Base-by-base conservation (phyloP, 2,888 invertebrate genomes). In the Marronus borbonicus region DNA sequence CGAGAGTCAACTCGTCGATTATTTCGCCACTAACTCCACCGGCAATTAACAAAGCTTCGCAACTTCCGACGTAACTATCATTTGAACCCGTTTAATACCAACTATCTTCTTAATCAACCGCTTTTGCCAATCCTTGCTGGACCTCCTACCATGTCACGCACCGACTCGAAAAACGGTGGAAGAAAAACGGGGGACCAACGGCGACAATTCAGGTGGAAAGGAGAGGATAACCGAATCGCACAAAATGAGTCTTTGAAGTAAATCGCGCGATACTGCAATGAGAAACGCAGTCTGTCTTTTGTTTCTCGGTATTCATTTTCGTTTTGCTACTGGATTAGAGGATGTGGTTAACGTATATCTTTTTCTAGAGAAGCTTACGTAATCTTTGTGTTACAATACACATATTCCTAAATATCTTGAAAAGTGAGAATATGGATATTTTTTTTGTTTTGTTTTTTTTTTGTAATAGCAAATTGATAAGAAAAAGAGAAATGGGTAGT, bases 101-200 rank as follows among this genome's bases (percentile, higher is more conserved):
- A 39, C 55, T 72, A 58, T 72, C 24, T 31, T 58, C 20, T 58
- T 58, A 17, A 58, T 58, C 58, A 55, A 58, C 24, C 5, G 50
- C 58, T 72, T 58, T 17, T 58, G 36, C 58, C 39, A 39, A 58
- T 58, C 20, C 49, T 49, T 36, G 17, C 20, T 55, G 39, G 72
- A 72, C 72, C 72, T 72, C 58, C 58, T 72, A 72, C 72, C 58
- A 58, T 55, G n/a, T 4, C 20, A 20, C 20, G 17, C 39, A 72
- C 39, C 20, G 58, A 39, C 24, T 20, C 49, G 68, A 50, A 68
- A 68, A 7, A 44, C 8, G 68, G 36, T 50, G 58, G 20, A 50
- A 49, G 20, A 58, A 72, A 55, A 72, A 58, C 12, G 55, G 72
- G 58, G 72, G 72, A 72, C 72, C 72, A 72, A 72, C 66, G 17